Evolutionary conservation across 2,888 invertebrate species (phyloP), one percentile per base, ranked within the genome.

Genomic region (Eueremaeus valkanovi): DNA sequence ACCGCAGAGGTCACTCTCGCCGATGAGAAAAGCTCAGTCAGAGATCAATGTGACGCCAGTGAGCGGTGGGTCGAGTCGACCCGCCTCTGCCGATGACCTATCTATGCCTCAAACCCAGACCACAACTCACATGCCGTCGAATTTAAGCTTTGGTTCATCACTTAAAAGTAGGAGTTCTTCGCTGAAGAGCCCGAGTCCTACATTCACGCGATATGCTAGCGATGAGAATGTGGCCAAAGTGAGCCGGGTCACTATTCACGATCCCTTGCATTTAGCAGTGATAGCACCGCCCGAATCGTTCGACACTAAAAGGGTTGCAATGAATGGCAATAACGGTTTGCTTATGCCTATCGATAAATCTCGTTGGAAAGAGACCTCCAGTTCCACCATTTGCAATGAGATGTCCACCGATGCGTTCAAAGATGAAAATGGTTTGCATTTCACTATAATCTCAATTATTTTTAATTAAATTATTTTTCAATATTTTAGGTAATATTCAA

Each of bases 311-410:
- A 5, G 3, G 8, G 24, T 33, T 6, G 18, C 33, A 11, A 1
- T 66, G 36, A 66, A 33, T 13, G 21, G 6, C 31, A 49, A 29
- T 11, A 68, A 55, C 27, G 73, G 58, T 21, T 24, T 36, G 11
- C 73, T 73, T 40, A 33, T 36, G 40, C 73, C 58, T 36, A 58
- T 36, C 2, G 61, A 61, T 9, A 70, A 70, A 29, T 70, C 70
- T 5, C 70, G 45, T 2, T 77, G 77, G 77, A 63, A 73, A 70
- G 77, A 77, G 61, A 72, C 70, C 21, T 77, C 74, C 40, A 77
- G 55, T 31, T 77, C 77, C 33, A 74, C 73, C 9, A 72, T 77
- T 40, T 68, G 51, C 18, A 77, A 76, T 61, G 73, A 77, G 51
- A 74, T 77, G 55, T 31, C 36, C 11, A 77, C 76, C 45, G 77